Percentiles rank a stretch among this genome's conserved stretches.
Conservation (phyloP, 1,140 invertebrate genomes). For the Heliothis subflexa region DNA sequence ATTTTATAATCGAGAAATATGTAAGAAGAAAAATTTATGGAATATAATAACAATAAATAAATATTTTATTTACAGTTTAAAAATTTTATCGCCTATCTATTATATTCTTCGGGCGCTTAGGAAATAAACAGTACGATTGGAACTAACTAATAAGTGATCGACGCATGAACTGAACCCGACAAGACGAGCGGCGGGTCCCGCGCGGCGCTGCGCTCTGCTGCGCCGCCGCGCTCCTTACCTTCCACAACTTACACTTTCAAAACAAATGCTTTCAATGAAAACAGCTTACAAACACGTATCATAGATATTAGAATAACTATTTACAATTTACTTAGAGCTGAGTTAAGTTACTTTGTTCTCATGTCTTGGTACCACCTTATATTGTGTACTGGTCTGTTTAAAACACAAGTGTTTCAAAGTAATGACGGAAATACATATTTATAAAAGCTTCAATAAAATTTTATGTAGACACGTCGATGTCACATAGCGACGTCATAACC, state of each 20-base stretch:
- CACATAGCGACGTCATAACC: slow-evolving; percentile 48
- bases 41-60: slow-evolving; percentile 86
- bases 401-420: slow-evolving; percentile 22
- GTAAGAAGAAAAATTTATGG: slow-evolving; percentile 82
- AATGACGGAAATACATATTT: slow-evolving; percentile 40
- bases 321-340: slow-evolving; percentile 77
- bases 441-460: slow-evolving; percentile 59
- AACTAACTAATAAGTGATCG: slow-evolving; percentile 41
- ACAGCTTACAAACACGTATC: slow-evolving; percentile 79
- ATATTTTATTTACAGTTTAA: slow-evolving; percentile 84
- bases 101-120: slow-evolving; percentile 59
- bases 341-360: slow-evolving; percentile 62
- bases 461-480: slow-evolving; percentile 55
- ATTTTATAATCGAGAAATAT: slow-evolving; percentile 84
- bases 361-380: slow-evolving; percentile 67
- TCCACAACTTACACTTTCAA: slow-evolving; percentile 63
- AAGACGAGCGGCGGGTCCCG: slow-evolving; percentile 17
- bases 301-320: slow-evolving; percentile 74
- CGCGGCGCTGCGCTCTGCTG: no score
- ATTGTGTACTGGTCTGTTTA: slow-evolving; percentile 32
- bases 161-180: slow-evolving; percentile 36
- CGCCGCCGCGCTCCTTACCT: slow-evolving; percentile 30
- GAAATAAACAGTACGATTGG: slow-evolving; percentile 47
- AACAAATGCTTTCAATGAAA: slow-evolving; percentile 72
- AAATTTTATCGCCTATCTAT: slow-evolving; percentile 82